Evolutionary conservation across 2,113 vertebrate genomes (phyloP).

Genomic region (Apodemus sylvaticus): DNA sequence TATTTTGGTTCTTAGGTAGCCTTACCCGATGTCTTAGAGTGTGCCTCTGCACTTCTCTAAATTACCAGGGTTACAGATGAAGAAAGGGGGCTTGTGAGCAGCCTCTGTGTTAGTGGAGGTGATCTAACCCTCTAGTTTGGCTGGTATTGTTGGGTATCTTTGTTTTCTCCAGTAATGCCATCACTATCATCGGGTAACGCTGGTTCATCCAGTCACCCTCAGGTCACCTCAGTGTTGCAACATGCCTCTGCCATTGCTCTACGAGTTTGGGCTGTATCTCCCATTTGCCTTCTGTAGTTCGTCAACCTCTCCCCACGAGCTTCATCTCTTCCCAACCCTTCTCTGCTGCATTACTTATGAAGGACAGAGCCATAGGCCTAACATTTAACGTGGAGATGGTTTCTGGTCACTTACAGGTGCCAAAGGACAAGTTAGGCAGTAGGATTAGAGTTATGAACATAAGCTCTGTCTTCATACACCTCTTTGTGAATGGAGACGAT

Average conservation of each 20-base stretch:
- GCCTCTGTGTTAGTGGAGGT: background rate
- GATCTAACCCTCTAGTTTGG: background rate
- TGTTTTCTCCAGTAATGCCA: background rate
- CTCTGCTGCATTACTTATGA: background rate
- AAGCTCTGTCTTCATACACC: background rate
- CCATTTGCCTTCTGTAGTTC: constrained; percentile 1
- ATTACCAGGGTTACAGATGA: constrained; percentile 35
- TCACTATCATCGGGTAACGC: background rate
- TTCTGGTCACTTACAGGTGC: background rate
- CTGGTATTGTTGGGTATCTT: background rate
- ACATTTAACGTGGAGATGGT: background rate
- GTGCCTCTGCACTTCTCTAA: background rate
- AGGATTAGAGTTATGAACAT: constrained; percentile 2
- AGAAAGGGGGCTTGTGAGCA: background rate
- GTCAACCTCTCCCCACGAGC: background rate
- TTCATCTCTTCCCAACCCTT: background rate
- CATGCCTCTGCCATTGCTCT: background rate
- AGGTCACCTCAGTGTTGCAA: background rate
- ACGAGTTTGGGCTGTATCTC: background rate
- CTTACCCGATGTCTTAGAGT: background rate
- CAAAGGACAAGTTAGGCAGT: background rate
- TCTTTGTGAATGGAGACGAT: background rate
- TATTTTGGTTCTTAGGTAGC: background rate
- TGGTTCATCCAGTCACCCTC: background rate
- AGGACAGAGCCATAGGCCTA: background rate